Base-by-base conservation (phyloP, 2,888 invertebrate genomes). In the Oscheius myriophilus region DNA sequence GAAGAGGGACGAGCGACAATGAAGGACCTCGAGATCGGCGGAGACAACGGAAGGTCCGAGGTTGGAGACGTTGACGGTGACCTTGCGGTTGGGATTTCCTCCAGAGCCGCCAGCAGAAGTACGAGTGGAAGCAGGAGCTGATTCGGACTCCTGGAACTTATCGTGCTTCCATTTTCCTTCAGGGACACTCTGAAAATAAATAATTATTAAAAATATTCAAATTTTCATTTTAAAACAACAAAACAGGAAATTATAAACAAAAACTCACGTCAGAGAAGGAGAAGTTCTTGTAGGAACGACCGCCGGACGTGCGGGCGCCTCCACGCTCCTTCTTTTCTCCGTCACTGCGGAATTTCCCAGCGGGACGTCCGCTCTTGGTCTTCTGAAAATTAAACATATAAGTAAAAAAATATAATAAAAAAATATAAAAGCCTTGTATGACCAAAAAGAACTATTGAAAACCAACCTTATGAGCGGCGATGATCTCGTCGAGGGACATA, bases 1-100 rank as follows among this genome's bases (percentile, higher is more conserved):
- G 26, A n/a, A 54, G 26, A 23, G n/a, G 33, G 61, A 45, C 16
- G 45, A 61, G 26, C 18, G 16, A 53, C 25, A 53, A 18, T n/a
- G 42, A 61, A 26, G 52, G 51, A 71, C 70, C 70, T 73, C 68
- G 23, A 73, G 67, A 69, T 73, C 73, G 7, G 58, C 69, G 1
- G 59, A 39, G 12, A 57, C 51, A 39, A 68, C 41, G 16, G 43
- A 43, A 11, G 61, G 26, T 16, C 45, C 59, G 21, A 73, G 58
- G 53, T 71, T 73, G 33, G 68, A 65, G 49, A 73, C 41, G 39
- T 64, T 54, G 51, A 69, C 43, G 11, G 64, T 54, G 25, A 69
- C 69, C n/a, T 18, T 49, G 16, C 25, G 21, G 45, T 69, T 69
- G 16, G 46, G 42, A 41, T 55, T 61, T 3, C 54, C 69, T n/a